These are phyloP conservation scores for Lucilia sericata DNA, from an alignment of 1,140 invertebrate genomes.

Conservation along the genomic window DNA sequence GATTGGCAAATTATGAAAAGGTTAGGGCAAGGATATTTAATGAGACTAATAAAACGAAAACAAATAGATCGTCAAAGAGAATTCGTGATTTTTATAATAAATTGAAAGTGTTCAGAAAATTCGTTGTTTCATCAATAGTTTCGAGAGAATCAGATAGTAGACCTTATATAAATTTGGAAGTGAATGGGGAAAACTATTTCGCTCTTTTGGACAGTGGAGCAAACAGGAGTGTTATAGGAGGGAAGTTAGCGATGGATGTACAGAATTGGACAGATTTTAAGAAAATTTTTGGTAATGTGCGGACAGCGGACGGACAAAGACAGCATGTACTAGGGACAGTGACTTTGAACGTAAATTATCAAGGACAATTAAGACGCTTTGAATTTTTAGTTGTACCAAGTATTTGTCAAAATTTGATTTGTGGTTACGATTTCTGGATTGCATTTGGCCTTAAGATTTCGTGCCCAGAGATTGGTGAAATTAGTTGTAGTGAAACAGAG, in stretches of 20 bases:
- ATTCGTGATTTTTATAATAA: not conserved
- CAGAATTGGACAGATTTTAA: not conserved
- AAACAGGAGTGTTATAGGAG: not conserved
- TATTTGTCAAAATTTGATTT: not conserved
- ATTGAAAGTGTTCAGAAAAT: not conserved
- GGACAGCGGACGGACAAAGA: too few relatives aligned
- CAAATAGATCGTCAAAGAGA: not conserved
- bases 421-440: not conserved
- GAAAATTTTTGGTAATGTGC: not conserved
- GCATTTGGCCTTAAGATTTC: not conserved
- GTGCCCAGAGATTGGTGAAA: not conserved
- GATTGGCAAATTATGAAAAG: not conserved
- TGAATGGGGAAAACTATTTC: not conserved
- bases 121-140: not conserved
- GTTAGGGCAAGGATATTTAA: not conserved
- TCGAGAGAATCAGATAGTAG: not conserved
- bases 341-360: not conserved
- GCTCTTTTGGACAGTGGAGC: not conserved
- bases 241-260: not conserved
- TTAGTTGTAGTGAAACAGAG: not conserved
- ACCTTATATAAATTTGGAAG: not conserved
- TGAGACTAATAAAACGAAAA: not conserved
- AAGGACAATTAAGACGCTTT: not conserved
- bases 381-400: conserved; percentile 11
- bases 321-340: not conserved